phyloP scores from a whole-genome alignment of 2,888 invertebrate genomes.

The Dryobota labecula region DNA sequence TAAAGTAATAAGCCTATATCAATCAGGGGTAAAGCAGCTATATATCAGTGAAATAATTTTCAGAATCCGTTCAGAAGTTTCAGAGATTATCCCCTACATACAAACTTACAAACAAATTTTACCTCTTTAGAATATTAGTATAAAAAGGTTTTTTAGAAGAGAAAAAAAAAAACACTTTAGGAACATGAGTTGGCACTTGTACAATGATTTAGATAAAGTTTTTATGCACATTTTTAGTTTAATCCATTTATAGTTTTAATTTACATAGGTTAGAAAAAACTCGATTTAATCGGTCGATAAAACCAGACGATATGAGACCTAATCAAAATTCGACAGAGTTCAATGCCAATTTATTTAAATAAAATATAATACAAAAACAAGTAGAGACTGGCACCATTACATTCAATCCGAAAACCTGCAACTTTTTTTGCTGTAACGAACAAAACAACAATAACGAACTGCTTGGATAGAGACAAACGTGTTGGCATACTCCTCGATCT shows the following conservation, averaged over 20 bases:
- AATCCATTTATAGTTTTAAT: neutral
- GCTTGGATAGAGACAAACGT: no score
- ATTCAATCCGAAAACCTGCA: neutral
- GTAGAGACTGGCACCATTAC: neutral
- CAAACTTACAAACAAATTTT: no score
- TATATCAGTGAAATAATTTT: no score
- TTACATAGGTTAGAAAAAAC: conserved; percentile 3
- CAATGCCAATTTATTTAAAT: conserved; percentile 19
- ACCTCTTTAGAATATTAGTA: no score
- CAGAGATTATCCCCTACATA: no score
- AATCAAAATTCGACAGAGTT: neutral
- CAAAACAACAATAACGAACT: no score
- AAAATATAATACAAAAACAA: neutral
- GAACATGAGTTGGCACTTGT: neutral
- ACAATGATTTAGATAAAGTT: neutral
- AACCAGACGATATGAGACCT: neutral
- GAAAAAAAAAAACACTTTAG: no score
- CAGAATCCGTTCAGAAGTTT: no score
- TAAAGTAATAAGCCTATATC: no score
- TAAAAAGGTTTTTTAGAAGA: no score
- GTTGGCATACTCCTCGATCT: no score
- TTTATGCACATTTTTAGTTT: neutral
- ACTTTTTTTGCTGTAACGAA: neutral
- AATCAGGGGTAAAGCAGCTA: no score
- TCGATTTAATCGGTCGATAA: neutral